These are phyloP conservation scores for Danaus plexippus DNA, from an alignment of 1,140 invertebrate species.

Conservation along the genomic window DNA sequence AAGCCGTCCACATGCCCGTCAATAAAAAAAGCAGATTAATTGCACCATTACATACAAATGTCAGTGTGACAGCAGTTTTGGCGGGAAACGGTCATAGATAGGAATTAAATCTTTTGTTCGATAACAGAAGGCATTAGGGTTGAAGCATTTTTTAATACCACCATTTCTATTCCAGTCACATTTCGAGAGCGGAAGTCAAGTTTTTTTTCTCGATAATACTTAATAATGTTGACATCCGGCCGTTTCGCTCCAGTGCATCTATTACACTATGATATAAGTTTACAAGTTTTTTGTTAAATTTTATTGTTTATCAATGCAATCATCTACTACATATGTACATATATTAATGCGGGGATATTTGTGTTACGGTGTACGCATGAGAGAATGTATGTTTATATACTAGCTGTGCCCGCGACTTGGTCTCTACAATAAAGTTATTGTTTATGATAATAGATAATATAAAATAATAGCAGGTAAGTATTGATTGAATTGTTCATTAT, in stretches of 20 bases:
- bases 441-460: too few relatives aligned
- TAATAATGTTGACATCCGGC: slow-evolving; percentile 18
- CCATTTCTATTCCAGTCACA: slow-evolving; percentile 30
- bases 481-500: too few relatives aligned
- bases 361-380: neutral
- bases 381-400: neutral
- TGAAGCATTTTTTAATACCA: slow-evolving; percentile 19
- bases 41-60: slow-evolving; percentile 21
- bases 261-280: slow-evolving; percentile 1
- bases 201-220: slow-evolving; percentile 17
- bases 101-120: slow-evolving; percentile 23
- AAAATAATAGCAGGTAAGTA: too few relatives aligned
- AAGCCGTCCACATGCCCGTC: neutral
- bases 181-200: slow-evolving; percentile 19
- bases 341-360: neutral
- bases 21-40: slow-evolving; percentile 15
- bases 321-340: neutral
- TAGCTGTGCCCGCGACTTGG: too few relatives aligned
- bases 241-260: neutral
- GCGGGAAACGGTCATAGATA: slow-evolving; percentile 23
- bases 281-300: neutral
- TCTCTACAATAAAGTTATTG: too few relatives aligned
- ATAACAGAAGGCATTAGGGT: slow-evolving; percentile 16
- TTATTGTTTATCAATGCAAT: slow-evolving; percentile 2
- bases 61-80: slow-evolving; percentile 26